Evolutionary conservation across 2,888 invertebrate genomes (phyloP), one percentile per base, ranked within the genome.

Genomic region (Orthonevra nobilis): DNA sequence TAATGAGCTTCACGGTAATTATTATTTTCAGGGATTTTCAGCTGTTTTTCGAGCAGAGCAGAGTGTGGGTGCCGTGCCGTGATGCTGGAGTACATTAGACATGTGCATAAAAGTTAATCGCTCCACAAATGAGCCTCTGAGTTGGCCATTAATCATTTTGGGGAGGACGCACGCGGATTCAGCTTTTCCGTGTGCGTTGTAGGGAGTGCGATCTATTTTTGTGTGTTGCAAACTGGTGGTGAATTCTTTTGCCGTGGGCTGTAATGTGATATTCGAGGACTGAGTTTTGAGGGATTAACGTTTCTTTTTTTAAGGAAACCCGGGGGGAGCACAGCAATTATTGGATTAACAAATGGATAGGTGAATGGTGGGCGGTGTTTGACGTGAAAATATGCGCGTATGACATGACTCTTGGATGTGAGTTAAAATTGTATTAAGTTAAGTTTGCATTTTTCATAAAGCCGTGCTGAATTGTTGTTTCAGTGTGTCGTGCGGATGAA

Each of bases 91-190:
- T 73, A 79, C 61, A 66, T 79, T 79, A 79, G 79, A 79, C 79
- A 79, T 79, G 73, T 79, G 79, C 73, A 79, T 73, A 79, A 79
- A 79, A 79, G 79, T 79, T 79, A 79, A 79, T 79, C 79, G 79
- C 79, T 61, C 73, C 79, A 79, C 79, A 79, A 79, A 79, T 79
- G 79, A 68, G 73, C 73, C 79, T 63, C 54, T 42, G 73, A 79
- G 73, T 61, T 73, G 79, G 68, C 12, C 66, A 79, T 79, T 79
- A 79, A 79, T 79, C 79, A 79, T 79, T 54, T 23, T 23, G 23
- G 23, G 20, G 2, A 7, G 2, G 34, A 42, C 6, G 50, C 28
- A 10, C 7, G 7, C 10, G 32, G 34, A 3, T 36, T 36, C 19
- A 70, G 50, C 26, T 52, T 42, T 52, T 50, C 9, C 48, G 40